These are phyloP conservation scores for Ectobius pallidus DNA, from an alignment of 2,888 invertebrate species.

Conservation along the genomic window DNA sequence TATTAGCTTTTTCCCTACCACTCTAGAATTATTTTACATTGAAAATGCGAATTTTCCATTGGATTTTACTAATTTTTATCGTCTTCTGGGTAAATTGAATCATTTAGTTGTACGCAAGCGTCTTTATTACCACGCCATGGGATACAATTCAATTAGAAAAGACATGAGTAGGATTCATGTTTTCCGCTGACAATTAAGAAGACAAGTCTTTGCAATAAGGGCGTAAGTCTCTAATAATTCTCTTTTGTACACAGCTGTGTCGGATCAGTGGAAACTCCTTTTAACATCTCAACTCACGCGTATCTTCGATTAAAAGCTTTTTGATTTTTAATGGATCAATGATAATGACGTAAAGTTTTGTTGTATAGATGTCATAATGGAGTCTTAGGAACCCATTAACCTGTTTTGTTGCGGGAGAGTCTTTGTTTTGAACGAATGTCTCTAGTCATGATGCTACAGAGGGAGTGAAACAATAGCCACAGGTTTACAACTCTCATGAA, in stretches of 20 bases:
- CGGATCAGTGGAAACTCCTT: background rate
- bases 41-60: too few relatives aligned
- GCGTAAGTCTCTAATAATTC: too few relatives aligned
- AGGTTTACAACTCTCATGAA: background rate
- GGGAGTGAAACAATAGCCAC: slow-evolving; percentile 6
- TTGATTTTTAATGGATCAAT: slow-evolving; percentile 19
- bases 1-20: too few relatives aligned
- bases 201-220: too few relatives aligned
- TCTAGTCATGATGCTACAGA: slow-evolving; percentile 7
- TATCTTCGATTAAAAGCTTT: slow-evolving; percentile 14
- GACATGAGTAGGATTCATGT: too few relatives aligned
- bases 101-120: too few relatives aligned
- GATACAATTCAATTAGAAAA: too few relatives aligned
- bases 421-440: slow-evolving; percentile 15
- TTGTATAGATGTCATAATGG: slow-evolving; percentile 11
- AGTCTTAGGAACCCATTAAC: slow-evolving; percentile 18
- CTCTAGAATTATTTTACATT: too few relatives aligned
- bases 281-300: slow-evolving; percentile 9
- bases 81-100: too few relatives aligned
- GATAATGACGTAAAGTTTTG: background rate
- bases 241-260: slow-evolving; percentile 4
- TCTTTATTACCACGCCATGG: too few relatives aligned
- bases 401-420: background rate
- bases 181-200: too few relatives aligned
- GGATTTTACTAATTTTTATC: too few relatives aligned